Evolutionary conservation across 2,113 vertebrate genomes (phyloP).

Genomic region (Lathamus discolor): DNA sequence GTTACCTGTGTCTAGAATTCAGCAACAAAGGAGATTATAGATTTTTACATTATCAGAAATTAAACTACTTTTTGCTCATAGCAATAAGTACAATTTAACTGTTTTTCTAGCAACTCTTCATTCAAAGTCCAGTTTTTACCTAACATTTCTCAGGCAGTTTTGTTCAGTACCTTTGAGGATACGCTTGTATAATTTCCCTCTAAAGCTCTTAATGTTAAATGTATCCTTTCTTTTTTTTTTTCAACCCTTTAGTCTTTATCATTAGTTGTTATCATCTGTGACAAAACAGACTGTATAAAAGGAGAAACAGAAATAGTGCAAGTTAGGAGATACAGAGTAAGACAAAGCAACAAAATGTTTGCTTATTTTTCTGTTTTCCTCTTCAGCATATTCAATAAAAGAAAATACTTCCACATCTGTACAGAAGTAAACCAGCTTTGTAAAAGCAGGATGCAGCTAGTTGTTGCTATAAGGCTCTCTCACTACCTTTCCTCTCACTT

Average conservation of each 20-base stretch:
- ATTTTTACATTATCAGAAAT: neutral
- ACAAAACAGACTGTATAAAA: neutral
- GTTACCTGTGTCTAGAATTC: neutral
- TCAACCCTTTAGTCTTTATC: neutral
- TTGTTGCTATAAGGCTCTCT: neutral
- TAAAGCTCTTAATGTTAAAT: neutral
- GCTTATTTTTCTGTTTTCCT: neutral
- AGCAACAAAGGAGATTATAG: neutral
- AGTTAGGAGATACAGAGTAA: neutral
- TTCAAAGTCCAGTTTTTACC: neutral
- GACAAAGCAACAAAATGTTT: neutral
- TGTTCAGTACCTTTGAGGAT: neutral
- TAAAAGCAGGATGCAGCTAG: neutral
- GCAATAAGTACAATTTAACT: neutral
- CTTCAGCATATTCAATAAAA: neutral
- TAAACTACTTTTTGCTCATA: neutral
- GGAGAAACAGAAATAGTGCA: neutral
- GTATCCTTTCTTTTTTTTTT: neutral
- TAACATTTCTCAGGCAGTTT: neutral
- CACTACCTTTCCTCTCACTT: neutral
- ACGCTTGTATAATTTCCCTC: neutral
- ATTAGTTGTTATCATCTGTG: neutral
- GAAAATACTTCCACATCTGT: neutral
- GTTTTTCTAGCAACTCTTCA: neutral
- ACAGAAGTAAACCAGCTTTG: neutral